Evolutionary conservation across 2,797 vertebrate species (phyloP).

Genomic region (Notolepis coatsorum): DNA sequence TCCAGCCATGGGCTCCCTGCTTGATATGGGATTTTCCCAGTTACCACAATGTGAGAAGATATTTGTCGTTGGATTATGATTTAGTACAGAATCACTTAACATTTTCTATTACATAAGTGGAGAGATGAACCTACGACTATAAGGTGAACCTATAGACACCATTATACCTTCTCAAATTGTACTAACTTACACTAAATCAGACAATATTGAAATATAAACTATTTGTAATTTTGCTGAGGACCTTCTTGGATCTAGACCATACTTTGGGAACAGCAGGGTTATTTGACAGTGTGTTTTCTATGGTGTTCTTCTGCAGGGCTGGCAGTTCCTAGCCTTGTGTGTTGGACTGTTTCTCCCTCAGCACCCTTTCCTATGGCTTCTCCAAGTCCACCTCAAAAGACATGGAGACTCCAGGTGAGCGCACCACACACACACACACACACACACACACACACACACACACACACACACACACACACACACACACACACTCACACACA

Average conservation of each 20-base stretch:
- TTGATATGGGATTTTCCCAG: neutral
- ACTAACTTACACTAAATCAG: too few relatives aligned
- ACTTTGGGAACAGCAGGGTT: neutral
- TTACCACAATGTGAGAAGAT: neutral
- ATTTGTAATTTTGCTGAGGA: too few relatives aligned
- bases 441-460: neutral
- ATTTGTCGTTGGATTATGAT: neutral
- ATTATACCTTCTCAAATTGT: too few relatives aligned
- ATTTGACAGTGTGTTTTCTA: constrained; percentile 20
- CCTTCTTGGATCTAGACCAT: neutral
- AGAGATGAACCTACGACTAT: too few relatives aligned
- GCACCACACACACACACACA: neutral
- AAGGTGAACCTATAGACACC: too few relatives aligned
- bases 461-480: constrained; percentile 6
- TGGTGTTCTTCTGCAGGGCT: constrained; percentile 82
- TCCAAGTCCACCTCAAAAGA: constrained; percentile 91
- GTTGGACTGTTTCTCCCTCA: constrained; percentile 95
- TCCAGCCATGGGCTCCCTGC: neutral
- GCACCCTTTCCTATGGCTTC: constrained; percentile 95
- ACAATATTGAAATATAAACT: too few relatives aligned
- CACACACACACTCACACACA: neutral
- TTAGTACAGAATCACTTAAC: too few relatives aligned
- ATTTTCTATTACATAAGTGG: too few relatives aligned
- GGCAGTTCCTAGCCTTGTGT: constrained; percentile 96
- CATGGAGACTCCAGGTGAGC: constrained; percentile 92